phyloP scores from a whole-genome alignment of 2,888 invertebrate species.

The Gasteruption jaculator region DNA sequence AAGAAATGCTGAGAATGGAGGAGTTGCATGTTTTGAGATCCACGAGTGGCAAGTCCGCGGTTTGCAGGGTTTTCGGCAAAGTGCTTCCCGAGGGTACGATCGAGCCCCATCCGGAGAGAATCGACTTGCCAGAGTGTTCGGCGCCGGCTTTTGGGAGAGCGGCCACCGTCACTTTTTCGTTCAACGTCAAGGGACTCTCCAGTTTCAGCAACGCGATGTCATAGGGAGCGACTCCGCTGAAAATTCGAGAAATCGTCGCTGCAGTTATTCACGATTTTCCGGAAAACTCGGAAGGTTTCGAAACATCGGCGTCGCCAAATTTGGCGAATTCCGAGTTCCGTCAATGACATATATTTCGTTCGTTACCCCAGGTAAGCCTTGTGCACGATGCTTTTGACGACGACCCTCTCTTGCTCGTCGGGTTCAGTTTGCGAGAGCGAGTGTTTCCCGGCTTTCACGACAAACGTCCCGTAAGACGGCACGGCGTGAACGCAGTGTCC shows the following conservation, averaged over 20 bases:
- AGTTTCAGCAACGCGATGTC: constrained; percentile 68
- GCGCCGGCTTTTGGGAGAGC: constrained; percentile 57
- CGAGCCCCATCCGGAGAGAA: constrained; percentile 62
- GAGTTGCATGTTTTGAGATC: constrained; percentile 26
- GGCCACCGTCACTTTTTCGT: constrained; percentile 56
- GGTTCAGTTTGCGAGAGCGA: constrained; percentile 43
- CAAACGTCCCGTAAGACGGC: constrained; percentile 35
- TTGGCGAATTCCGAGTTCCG: too few relatives aligned
- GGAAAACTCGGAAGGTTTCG: too few relatives aligned
- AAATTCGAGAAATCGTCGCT: constrained; percentile 8
- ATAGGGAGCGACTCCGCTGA: constrained; percentile 53
- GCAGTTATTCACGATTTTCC: constrained; percentile 11
- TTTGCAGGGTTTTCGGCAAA: constrained; percentile 35
- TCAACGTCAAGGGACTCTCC: constrained; percentile 53
- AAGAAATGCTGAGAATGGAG: constrained; percentile 17
- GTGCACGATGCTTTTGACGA: constrained; percentile 43
- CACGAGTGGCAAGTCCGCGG: constrained; percentile 30
- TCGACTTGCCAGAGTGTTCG: constrained; percentile 53
- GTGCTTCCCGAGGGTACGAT: constrained; percentile 24
- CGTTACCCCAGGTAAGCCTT: constrained; percentile 30
- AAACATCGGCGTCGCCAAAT: too few relatives aligned
- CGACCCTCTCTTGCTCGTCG: constrained; percentile 40
- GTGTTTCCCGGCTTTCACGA: constrained; percentile 56
- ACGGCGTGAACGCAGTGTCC: constrained; percentile 44
- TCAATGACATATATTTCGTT: too few relatives aligned